These are phyloP conservation scores for Aurelia coerulea DNA, from an alignment of 30 jellyfish, hydroid and myxozoan species.

Conservation along the genomic window DNA sequence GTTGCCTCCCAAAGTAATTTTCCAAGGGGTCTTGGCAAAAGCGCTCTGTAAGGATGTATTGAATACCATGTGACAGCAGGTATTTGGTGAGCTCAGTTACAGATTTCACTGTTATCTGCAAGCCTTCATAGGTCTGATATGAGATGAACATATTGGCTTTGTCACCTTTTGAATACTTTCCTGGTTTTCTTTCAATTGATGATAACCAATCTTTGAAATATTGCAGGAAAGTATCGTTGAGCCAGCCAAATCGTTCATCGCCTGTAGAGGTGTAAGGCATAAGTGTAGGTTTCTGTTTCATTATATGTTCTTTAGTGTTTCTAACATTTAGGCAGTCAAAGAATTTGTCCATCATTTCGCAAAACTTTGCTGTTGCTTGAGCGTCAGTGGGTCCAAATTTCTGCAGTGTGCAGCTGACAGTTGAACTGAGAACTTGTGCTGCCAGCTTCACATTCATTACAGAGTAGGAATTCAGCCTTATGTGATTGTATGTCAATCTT, in stretches of 20 bases:
- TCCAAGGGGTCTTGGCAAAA: too few species aligned
- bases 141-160: slow-evolving; percentile 28
- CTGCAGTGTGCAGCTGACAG: slow-evolving; percentile 20
- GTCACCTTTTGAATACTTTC: slow-evolving; percentile 32
- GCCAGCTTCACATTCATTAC: slow-evolving; percentile 61
- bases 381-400: slow-evolving; percentile 35
- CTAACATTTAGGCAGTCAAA: not conserved
- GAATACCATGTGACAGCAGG: too few species aligned
- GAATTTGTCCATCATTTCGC: slow-evolving; percentile 20
- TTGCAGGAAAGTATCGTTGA: slow-evolving; percentile 11
- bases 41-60: too few species aligned
- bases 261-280: slow-evolving; percentile 18
- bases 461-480: slow-evolving; percentile 21
- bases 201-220: slow-evolving; percentile 23
- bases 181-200: slow-evolving; percentile 32
- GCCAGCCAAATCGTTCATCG: slow-evolving; percentile 53
- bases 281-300: slow-evolving; percentile 26
- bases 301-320: not conserved
- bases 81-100: too few species aligned
- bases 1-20: not conserved
- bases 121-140: slow-evolving; percentile 48
- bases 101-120: slow-evolving; percentile 24
- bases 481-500: slow-evolving; percentile 40
- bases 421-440: slow-evolving; percentile 24
- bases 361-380: slow-evolving; percentile 27